These are phyloP conservation scores for Tridacna crocea DNA, from an alignment of 2,888 invertebrate genomes.

Conservation along the genomic window DNA sequence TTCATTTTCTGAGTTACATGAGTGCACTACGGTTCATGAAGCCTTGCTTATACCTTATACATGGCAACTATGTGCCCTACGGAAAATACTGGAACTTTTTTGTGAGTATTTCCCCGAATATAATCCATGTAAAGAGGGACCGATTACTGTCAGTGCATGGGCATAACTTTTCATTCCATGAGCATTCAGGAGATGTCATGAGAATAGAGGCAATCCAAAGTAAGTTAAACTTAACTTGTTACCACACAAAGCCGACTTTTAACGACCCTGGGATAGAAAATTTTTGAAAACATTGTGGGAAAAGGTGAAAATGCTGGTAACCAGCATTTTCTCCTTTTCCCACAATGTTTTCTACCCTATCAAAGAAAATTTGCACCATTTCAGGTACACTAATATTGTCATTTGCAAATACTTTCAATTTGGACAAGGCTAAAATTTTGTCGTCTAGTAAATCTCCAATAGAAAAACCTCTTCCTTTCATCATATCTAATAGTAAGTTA, in stretches of 20 bases:
- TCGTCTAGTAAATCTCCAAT: too few species aligned
- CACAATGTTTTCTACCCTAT: too few species aligned
- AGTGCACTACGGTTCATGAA: constrained; percentile 59
- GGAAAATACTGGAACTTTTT: constrained; percentile 69
- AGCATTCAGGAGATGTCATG: constrained; percentile 70
- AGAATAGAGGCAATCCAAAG: constrained; percentile 65
- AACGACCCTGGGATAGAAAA: background rate
- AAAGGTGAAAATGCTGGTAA: constrained; percentile 1
- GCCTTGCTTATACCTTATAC: constrained; percentile 68
- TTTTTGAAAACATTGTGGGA: background rate
- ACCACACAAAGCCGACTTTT: too few species aligned
- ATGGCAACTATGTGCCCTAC: constrained; percentile 57
- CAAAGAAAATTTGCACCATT: too few species aligned
- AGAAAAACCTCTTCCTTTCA: too few species aligned
- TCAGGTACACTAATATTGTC: too few species aligned
- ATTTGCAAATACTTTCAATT: too few species aligned
- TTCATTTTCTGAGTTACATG: constrained; percentile 55
- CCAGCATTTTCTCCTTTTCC: too few species aligned
- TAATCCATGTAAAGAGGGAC: constrained; percentile 61
- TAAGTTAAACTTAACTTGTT: constrained; percentile 37
- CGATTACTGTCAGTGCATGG: constrained; percentile 60
- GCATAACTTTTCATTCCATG: constrained; percentile 48
- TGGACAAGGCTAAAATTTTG: too few species aligned
- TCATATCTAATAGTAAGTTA: too few species aligned
- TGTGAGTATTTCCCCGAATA: constrained; percentile 61